phyloP scores from a whole-genome alignment of 1,140 invertebrate species.

The Nasonia giraulti region DNA sequence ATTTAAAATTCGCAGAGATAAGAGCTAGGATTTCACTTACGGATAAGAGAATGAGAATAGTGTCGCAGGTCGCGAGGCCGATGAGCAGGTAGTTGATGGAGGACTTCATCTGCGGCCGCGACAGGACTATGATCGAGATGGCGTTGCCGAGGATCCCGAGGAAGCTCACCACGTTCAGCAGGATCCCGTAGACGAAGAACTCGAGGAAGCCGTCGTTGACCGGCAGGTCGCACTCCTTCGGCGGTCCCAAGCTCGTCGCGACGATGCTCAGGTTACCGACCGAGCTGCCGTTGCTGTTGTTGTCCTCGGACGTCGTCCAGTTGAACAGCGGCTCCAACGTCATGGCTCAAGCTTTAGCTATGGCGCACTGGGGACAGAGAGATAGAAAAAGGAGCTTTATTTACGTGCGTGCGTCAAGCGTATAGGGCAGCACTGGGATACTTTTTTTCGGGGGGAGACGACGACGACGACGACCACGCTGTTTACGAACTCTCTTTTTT shows the following conservation, averaged over 20 bases:
- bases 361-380: conserved; percentile 31
- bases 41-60: conserved; percentile 89
- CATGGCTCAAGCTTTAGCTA: neutral
- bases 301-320: conserved; percentile 34
- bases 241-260: conserved; percentile 6
- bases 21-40: conserved; percentile 57
- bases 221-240: conserved; percentile 69
- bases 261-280: conserved; percentile 53
- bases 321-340: neutral
- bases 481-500: too few relatives aligned
- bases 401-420: too few relatives aligned
- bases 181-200: conserved; percentile 89
- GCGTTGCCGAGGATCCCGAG: conserved; percentile 92
- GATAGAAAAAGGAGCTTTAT: neutral
- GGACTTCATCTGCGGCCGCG: conserved; percentile 93
- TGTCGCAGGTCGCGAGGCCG: conserved; percentile 93
- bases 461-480: too few relatives aligned
- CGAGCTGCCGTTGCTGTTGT: conserved; percentile 48
- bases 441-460: too few relatives aligned
- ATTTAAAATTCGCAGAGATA: conserved; percentile 27
- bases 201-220: conserved; percentile 79
- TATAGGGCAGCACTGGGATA: too few relatives aligned
- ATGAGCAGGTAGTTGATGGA: conserved; percentile 95
- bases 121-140: conserved; percentile 92
- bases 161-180: conserved; percentile 87